A percentile compares a stretch with the other conserved stretches of the same genome.
phyloP scores from a whole-genome alignment of 23 tunicate species.

The Aplidium turbinatum region DNA sequence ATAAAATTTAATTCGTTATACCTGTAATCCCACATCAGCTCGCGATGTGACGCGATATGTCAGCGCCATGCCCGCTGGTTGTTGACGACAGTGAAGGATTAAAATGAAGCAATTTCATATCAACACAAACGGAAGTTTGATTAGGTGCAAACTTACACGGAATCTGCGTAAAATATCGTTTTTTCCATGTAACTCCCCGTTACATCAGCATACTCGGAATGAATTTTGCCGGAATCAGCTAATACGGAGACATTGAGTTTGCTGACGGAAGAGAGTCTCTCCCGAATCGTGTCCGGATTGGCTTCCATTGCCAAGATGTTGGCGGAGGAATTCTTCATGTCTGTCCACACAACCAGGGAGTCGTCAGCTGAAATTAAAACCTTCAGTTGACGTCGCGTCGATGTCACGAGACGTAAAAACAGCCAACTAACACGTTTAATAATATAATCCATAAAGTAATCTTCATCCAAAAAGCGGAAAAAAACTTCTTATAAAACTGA shows the following conservation, averaged over 20 bases:
- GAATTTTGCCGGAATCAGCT: background rate
- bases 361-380: constrained; percentile 17
- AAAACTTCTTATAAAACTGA: no score
- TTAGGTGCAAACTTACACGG: constrained; percentile 2
- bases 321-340: constrained; percentile 15
- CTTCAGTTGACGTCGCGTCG: no score
- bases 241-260: constrained; percentile 8
- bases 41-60: no score
- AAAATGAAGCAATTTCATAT: background rate
- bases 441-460: no score
- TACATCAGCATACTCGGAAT: constrained; percentile 16
- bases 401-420: no score
- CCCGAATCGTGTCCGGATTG: background rate
- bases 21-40: no score
- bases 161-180: constrained; percentile 28
- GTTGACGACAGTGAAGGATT: background rate
- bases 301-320: constrained; percentile 19
- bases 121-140: no score
- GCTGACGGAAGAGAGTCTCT: background rate
- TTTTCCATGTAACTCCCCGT: constrained; percentile 29
- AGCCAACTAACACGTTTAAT: no score
- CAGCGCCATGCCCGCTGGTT: no score
- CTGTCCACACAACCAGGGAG: constrained; percentile 19
- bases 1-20: no score
- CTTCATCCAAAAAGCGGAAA: no score